phyloP scores from a whole-genome alignment of 1,140 invertebrate species.

The Chironomus striatipennis region DNA sequence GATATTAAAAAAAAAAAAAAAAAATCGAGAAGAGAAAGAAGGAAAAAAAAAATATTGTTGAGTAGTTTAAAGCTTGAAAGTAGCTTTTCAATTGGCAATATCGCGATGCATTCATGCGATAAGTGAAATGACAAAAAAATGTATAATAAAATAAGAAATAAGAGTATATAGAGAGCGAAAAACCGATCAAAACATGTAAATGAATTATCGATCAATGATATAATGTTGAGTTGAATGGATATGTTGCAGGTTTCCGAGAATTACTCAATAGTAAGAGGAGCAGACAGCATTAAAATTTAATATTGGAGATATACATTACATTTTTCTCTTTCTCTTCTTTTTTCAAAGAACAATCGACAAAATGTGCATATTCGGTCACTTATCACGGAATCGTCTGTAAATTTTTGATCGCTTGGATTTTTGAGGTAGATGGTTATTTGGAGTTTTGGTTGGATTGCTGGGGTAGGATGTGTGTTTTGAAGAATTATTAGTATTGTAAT shows the following conservation, averaged over 20 bases:
- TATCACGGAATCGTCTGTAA: constrained; percentile 7
- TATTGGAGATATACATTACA: too few relatives aligned
- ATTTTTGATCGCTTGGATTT: too few relatives aligned
- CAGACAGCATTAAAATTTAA: neutral
- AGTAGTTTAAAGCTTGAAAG: neutral
- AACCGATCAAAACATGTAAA: constrained; percentile 13
- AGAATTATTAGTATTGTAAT: too few relatives aligned
- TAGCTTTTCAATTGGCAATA: neutral
- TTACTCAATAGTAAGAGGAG: neutral
- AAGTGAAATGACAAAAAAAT: neutral
- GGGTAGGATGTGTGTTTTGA: too few relatives aligned
- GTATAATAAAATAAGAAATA: too few relatives aligned
- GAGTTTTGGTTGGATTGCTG: too few relatives aligned
- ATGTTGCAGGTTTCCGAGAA: neutral
- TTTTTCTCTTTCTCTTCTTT: neutral
- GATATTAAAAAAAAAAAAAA: neutral
- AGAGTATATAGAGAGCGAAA: neutral
- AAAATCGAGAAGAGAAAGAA: too few relatives aligned
- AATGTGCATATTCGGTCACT: constrained; percentile 7
- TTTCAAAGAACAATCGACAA: neutral
- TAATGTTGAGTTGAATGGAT: neutral
- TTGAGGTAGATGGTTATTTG: too few relatives aligned
- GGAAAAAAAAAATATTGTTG: too few relatives aligned
- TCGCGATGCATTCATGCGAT: neutral
- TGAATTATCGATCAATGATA: constrained; percentile 8